phyloP scores from a whole-genome alignment of 2,888 invertebrate genomes.

The Zygogramma bicolorata region DNA sequence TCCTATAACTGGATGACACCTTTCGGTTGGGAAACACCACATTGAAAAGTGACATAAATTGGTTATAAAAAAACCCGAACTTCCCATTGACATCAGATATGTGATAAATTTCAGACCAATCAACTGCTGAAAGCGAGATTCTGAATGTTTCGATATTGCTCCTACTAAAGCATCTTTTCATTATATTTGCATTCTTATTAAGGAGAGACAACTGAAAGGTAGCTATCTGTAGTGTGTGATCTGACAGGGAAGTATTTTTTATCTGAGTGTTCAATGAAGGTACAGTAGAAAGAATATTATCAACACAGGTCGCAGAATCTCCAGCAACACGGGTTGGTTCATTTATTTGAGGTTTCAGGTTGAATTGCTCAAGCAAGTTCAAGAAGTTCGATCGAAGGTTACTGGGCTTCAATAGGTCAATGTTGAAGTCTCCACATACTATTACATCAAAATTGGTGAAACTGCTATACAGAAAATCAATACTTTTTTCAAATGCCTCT shows the following conservation, averaged over 20 bases:
- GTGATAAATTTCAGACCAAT: not conserved
- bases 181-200: not conserved
- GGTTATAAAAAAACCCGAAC: not conserved
- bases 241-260: not conserved
- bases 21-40: not conserved
- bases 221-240: not conserved
- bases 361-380: not conserved
- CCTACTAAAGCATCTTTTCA: not conserved
- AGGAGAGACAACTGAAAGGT: not conserved
- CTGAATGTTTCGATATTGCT: not conserved
- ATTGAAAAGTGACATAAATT: not conserved
- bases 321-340: not conserved
- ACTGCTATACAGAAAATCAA: not conserved
- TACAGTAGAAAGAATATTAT: not conserved
- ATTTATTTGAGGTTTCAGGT: not conserved
- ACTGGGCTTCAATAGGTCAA: not conserved
- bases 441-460: not conserved
- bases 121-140: not conserved
- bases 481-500: not conserved
- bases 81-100: not conserved
- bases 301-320: not conserved
- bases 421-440: not conserved
- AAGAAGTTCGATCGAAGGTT: not conserved
- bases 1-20: not conserved
- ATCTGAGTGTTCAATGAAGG: not conserved